phyloP scores from a whole-genome alignment of 2,888 invertebrate genomes.

The Drosophila pseudotalamancana region DNA sequence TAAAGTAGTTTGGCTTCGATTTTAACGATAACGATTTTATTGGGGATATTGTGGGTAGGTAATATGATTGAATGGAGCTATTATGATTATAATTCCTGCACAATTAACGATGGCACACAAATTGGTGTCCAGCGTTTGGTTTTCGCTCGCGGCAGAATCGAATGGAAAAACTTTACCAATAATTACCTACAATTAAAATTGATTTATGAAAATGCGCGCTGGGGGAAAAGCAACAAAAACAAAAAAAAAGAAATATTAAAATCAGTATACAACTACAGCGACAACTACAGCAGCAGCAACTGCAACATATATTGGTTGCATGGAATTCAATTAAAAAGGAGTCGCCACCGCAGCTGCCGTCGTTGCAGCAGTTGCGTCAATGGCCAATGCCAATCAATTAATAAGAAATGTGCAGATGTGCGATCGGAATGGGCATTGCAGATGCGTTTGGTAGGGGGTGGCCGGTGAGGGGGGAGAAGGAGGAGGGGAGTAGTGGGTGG shows the following conservation, averaged over 20 bases:
- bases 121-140: conserved; percentile 25
- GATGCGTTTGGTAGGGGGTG: neutral
- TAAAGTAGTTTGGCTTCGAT: neutral
- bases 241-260: too few relatives aligned
- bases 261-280: conserved; percentile 4
- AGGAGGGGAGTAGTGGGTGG: neutral
- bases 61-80: conserved; percentile 50
- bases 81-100: conserved; percentile 62
- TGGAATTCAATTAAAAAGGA: conserved; percentile 71
- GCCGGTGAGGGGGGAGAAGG: neutral
- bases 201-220: conserved; percentile 74
- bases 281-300: neutral
- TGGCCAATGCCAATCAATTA: conserved; percentile 66
- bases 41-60: neutral
- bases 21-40: neutral
- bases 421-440: too few relatives aligned
- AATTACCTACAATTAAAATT: conserved; percentile 82
- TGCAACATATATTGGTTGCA: conserved; percentile 4
- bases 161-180: conserved; percentile 58
- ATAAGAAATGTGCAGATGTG: conserved; percentile 61
- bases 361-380: conserved; percentile 16
- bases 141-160: neutral
- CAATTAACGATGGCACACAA: conserved; percentile 66
- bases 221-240: neutral
- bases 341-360: conserved; percentile 34